Conservation (phyloP, 2,797 vertebrate species). For the Manis pentadactyla region DNA sequence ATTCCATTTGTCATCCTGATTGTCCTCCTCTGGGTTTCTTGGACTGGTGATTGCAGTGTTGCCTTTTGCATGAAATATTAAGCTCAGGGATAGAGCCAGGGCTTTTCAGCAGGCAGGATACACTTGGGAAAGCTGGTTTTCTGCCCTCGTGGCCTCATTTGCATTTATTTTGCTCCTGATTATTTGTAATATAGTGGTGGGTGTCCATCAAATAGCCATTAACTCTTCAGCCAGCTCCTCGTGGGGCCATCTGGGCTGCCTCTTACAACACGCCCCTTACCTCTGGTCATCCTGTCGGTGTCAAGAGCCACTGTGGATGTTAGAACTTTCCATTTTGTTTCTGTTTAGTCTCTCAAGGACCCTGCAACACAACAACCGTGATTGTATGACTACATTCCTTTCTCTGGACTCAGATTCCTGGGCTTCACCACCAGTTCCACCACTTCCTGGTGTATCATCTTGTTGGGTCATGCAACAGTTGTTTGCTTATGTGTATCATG, state of each 20-base stretch:
- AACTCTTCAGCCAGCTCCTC: neutral
- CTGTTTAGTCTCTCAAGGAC: neutral
- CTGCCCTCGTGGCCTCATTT: constrained; percentile 69
- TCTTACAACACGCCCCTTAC: neutral
- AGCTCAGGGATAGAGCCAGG: constrained; percentile 51
- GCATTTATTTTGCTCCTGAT: constrained; percentile 57
- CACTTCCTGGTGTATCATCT: neutral
- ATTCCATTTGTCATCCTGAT: constrained; percentile 77
- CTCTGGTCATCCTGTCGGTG: neutral
- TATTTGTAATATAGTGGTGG: constrained; percentile 62
- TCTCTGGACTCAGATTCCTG: neutral
- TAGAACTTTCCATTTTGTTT: neutral
- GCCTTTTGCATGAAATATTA: constrained; percentile 76
- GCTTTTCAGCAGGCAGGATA: constrained; percentile 42
- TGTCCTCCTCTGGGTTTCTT: constrained; percentile 68
- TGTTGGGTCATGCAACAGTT: neutral
- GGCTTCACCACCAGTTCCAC: too few species aligned
- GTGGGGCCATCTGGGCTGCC: neutral
- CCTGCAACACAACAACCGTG: neutral
- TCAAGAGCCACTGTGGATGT: neutral
- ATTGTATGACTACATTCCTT: neutral
- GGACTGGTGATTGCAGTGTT: constrained; percentile 50
- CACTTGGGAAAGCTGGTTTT: constrained; percentile 56
- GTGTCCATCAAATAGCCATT: constrained; percentile 71
- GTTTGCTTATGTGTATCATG: neutral